Base-by-base conservation (phyloP, 1,140 invertebrate genomes). In the Colletes gigas region DNA sequence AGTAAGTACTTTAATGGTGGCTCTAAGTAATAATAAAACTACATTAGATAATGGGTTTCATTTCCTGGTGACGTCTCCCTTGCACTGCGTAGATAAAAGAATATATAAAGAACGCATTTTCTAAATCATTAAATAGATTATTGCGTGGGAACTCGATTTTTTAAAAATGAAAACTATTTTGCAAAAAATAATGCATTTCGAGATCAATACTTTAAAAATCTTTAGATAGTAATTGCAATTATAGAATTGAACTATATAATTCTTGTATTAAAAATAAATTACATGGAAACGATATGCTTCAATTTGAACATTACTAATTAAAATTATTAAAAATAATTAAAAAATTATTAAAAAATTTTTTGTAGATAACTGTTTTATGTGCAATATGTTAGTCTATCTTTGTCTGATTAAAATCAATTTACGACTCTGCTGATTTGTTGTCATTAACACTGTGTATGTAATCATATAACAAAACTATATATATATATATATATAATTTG, bases 11-110 rank as follows among this genome's bases (percentile, higher is more conserved):
- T 89, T 87, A 86, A 86, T 83, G 84, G 75, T 39, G 76, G 69
- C 66, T 78, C 73, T 72, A 88, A 81, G 83, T 82, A 89, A 88
- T 83, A 87, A 90, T 89, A 88, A 89, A 89, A 89, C 81, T 90
- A 89, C 84, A 90, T 90, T 89, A 90, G 86, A 90, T 90, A 89
- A 90, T 90, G 86, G 75, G 72, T 82, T 88, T 76, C 86, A 89
- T 88, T 90, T 90, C 88, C 88, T 89, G 86, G 62, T 59, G 44
- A 21, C 52, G 50, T 65, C 52, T 54, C 50, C 59, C 19, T 15
- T 54, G 19, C 19, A 15, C 10, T 47, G 12, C 6, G 9, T 14
- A 59, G 1, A 21, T 21, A 19, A 41, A 59, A 21, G n/a, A n/a
- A 57, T 12, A 41, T 30, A 1, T 44, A 39, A 44, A 63, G 30